A percentile compares a stretch with the other conserved stretches of the same genome.
These are phyloP conservation scores for Cosmorhoe ocellata DNA, from an alignment of 2,888 invertebrate genomes.

Conservation along the genomic window DNA sequence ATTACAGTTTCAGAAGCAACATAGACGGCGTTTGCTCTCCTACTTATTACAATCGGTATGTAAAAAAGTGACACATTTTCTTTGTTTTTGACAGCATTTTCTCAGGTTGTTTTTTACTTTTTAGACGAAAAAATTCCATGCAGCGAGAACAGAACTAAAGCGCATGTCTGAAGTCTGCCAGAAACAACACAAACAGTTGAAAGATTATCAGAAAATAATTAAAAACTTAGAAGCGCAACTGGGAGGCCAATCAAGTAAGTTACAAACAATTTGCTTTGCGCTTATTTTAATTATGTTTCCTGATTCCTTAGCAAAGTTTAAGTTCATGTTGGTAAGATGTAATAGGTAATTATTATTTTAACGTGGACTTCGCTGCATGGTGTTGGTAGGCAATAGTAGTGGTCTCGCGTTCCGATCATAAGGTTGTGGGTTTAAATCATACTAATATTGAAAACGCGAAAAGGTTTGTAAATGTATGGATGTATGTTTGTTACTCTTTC, in stretches of 20 bases:
- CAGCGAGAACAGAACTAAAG: slow-evolving; percentile 65
- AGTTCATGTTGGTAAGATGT: too few relatives aligned
- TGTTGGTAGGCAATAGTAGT: too few relatives aligned
- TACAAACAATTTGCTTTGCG: too few relatives aligned
- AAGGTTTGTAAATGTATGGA: too few relatives aligned
- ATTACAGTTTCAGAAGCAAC: slow-evolving; percentile 75
- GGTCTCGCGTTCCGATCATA: too few relatives aligned
- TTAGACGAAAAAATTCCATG: slow-evolving; percentile 74
- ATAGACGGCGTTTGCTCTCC: slow-evolving; percentile 69
- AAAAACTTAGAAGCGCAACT: slow-evolving; percentile 60
- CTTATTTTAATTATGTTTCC: too few relatives aligned
- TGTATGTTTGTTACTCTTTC: too few relatives aligned
- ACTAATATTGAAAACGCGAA: too few relatives aligned
- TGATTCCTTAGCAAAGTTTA: too few relatives aligned
- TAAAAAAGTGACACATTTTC: background rate
- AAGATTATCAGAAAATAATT: slow-evolving; percentile 67
- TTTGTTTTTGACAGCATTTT: slow-evolving; percentile 21
- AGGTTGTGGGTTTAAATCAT: too few relatives aligned
- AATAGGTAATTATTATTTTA: too few relatives aligned
- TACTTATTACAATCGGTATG: slow-evolving; percentile 75
- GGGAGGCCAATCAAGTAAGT: slow-evolving; percentile 54
- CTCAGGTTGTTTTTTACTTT: slow-evolving; percentile 11
- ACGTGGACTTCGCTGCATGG: too few relatives aligned
- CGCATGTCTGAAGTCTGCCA: slow-evolving; percentile 70
- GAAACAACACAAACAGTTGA: slow-evolving; percentile 69